Percentiles rank a stretch among this genome's conserved stretches.
phyloP scores from a whole-genome alignment of 53 echinoderm and acorn worm species.

The Pentamera pediparva region DNA sequence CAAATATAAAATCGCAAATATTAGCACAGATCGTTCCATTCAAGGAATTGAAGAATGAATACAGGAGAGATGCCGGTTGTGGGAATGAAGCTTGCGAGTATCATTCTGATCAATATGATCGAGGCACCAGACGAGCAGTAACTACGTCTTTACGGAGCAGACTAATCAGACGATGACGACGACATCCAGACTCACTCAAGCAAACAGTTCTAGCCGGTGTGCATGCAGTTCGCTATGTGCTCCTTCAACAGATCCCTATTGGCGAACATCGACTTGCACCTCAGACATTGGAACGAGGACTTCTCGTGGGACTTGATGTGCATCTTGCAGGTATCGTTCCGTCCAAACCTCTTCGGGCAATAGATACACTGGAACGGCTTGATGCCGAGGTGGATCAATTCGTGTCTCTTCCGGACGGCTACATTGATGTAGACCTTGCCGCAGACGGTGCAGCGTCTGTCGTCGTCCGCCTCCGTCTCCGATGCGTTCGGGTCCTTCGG shows the following conservation, averaged over 20 bases:
- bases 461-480: not conserved
- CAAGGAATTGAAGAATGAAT: not conserved
- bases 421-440: slow-evolving; percentile 13
- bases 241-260: slow-evolving; percentile 76
- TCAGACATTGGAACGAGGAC: slow-evolving; percentile 75
- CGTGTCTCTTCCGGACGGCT: slow-evolving; percentile 11
- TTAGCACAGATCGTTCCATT: not conserved
- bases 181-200: too few species aligned
- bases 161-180: too few species aligned
- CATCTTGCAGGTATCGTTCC: slow-evolving; percentile 74
- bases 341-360: slow-evolving; percentile 67
- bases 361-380: slow-evolving; percentile 26
- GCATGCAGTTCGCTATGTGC: slow-evolving; percentile 26
- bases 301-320: slow-evolving; percentile 89
- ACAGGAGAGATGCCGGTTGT: too few species aligned
- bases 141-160: too few species aligned
- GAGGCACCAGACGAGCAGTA: too few species aligned
- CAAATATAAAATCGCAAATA: too few species aligned
- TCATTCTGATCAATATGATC: too few species aligned
- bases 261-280: slow-evolving; percentile 73
- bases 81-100: too few species aligned
- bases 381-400: slow-evolving; percentile 22
- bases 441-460: slow-evolving; percentile 2
- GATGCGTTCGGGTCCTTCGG: not conserved
- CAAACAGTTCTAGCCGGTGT: not conserved